phyloP scores from a whole-genome alignment of 1,140 invertebrate genomes.

The Aradophagus sp. region DNA sequence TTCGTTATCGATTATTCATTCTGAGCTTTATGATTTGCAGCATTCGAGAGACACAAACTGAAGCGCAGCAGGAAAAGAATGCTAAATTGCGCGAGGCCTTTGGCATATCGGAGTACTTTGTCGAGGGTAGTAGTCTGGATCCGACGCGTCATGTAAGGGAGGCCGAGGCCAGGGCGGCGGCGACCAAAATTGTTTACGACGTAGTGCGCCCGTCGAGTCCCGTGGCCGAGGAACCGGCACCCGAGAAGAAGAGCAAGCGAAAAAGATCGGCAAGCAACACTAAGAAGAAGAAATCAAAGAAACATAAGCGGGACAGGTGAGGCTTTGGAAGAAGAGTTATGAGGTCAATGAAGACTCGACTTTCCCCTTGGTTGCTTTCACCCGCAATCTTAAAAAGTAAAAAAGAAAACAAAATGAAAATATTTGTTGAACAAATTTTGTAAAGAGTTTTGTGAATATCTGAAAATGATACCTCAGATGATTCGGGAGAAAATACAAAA shows the following conservation, averaged over 20 bases:
- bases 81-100: slow-evolving; percentile 93
- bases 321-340: slow-evolving; percentile 51
- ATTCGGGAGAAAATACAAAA: no score
- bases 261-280: slow-evolving; percentile 64
- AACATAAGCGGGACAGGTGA: slow-evolving; percentile 71
- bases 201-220: slow-evolving; percentile 72
- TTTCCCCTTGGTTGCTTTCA: slow-evolving; percentile 13
- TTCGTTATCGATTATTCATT: no score
- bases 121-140: slow-evolving; percentile 95
- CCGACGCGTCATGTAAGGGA: slow-evolving; percentile 87
- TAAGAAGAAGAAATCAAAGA: slow-evolving; percentile 71
- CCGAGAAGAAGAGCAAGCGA: slow-evolving; percentile 67
- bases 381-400: background rate
- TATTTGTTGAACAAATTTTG: no score
- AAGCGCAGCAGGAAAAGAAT: slow-evolving; percentile 98
- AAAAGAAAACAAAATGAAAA: no score
- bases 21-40: slow-evolving; percentile 73
- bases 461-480: no score
- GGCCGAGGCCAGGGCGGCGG: slow-evolving; percentile 78
- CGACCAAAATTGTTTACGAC: slow-evolving; percentile 78
- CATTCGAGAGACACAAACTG: slow-evolving; percentile 95
- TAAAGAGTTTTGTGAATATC: no score
- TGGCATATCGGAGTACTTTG: slow-evolving; percentile 94
- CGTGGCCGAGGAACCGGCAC: slow-evolving; percentile 34
- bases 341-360: slow-evolving; percentile 66